These are phyloP conservation scores for Aethina tumida DNA, from an alignment of 1,140 invertebrate species.

Conservation along the genomic window DNA sequence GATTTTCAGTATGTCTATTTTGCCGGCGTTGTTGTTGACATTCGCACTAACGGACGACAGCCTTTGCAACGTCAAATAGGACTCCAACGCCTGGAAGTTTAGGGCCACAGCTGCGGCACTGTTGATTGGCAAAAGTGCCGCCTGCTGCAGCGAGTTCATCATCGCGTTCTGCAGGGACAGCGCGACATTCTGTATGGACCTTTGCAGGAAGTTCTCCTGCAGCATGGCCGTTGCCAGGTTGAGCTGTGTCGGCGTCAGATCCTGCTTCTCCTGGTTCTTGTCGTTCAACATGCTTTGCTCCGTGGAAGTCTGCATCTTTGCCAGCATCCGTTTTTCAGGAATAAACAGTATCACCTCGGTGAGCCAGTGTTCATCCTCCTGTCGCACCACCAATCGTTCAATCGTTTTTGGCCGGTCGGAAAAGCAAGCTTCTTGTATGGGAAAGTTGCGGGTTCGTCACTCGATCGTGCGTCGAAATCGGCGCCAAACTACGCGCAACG, in stretches of 20 bases:
- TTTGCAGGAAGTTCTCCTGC: conserved; percentile 44
- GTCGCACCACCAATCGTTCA: not conserved
- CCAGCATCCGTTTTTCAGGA: not conserved
- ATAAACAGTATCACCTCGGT: conserved; percentile 6
- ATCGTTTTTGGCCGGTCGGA: not conserved
- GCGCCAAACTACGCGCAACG: conserved; percentile 22
- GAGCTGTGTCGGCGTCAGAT: conserved; percentile 14
- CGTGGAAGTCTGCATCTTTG: conserved; percentile 29
- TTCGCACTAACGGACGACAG: conserved; percentile 37
- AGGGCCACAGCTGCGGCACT: conserved; percentile 68
- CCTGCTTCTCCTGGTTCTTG: conserved; percentile 18
- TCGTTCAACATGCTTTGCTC: conserved; percentile 21
- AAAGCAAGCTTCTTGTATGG: not conserved
- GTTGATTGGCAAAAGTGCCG: conserved; percentile 62
- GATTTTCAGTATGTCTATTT: conserved; percentile 45
- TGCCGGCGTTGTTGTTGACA: conserved; percentile 26
- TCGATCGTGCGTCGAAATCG: conserved; percentile 12
- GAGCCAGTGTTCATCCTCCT: not conserved
- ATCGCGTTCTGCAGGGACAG: conserved; percentile 66
- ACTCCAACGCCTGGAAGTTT: conserved; percentile 72
- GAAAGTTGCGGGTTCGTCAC: conserved; percentile 11
- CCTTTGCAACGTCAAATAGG: conserved; percentile 68
- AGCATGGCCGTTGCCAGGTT: conserved; percentile 36
- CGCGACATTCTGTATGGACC: conserved; percentile 54
- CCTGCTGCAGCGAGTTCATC: conserved; percentile 63